Evolutionary conservation across 1,140 invertebrate genomes (phyloP).

Genomic region (Lepeophtheirus salmonis): DNA sequence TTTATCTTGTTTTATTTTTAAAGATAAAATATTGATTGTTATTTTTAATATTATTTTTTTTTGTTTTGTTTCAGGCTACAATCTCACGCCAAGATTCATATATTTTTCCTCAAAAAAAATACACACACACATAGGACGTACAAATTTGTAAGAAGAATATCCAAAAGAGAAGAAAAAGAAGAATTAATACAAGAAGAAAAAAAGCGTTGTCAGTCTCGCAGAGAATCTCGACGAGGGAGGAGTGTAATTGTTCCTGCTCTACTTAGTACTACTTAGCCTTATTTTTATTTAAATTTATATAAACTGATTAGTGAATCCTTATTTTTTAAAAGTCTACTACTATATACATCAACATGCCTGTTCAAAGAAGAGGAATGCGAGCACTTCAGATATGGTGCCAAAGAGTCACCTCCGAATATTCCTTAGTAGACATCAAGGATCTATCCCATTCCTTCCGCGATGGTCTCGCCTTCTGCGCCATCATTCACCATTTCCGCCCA

Average conservation of each 20-base stretch:
- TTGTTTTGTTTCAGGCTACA: neutral
- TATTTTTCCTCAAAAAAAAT: neutral
- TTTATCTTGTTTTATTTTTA: neutral
- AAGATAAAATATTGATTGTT: neutral
- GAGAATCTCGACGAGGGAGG: too few species aligned
- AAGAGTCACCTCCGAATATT: slow-evolving; percentile 64
- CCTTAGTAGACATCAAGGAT: slow-evolving; percentile 63
- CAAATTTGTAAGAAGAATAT: neutral
- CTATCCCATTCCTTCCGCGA: slow-evolving; percentile 83
- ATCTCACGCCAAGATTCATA: neutral
- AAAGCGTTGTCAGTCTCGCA: too few species aligned
- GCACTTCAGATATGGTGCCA: slow-evolving; percentile 73
- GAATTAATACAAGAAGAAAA: neutral
- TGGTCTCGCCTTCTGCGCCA: slow-evolving; percentile 77
- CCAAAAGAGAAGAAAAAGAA: too few species aligned
- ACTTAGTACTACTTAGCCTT: too few species aligned
- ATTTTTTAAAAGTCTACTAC: too few species aligned
- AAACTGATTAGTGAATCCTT: neutral
- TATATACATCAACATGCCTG: slow-evolving; percentile 5
- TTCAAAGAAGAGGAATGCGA: slow-evolving; percentile 43
- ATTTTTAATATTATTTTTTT: neutral
- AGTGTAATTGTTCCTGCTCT: too few species aligned
- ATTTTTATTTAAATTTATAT: neutral
- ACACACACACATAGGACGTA: neutral
- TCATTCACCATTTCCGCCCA: slow-evolving; percentile 85